phyloP scores from a whole-genome alignment of 2,797 vertebrate species.

The Apogon hyalosoma region DNA sequence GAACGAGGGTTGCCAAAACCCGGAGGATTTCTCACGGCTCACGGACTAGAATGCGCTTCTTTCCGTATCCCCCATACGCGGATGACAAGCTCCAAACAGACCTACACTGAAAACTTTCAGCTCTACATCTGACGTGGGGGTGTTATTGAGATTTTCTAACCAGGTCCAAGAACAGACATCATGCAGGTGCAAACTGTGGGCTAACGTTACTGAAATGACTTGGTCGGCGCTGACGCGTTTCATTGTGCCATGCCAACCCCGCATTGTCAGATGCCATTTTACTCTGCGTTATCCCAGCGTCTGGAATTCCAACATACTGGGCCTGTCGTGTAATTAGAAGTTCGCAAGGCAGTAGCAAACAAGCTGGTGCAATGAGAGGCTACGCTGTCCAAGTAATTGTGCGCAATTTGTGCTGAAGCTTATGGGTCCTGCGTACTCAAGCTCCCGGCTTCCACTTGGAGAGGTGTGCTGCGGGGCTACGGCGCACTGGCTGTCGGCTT shows the following conservation, averaged over 20 bases:
- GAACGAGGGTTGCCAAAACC: slow-evolving; percentile 68
- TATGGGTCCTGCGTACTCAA: slow-evolving; percentile 85
- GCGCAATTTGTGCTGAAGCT: slow-evolving; percentile 80
- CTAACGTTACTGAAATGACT: slow-evolving; percentile 80
- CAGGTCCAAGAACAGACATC: slow-evolving; percentile 70
- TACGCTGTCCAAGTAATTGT: slow-evolving; percentile 72
- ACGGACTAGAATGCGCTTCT: slow-evolving; percentile 73
- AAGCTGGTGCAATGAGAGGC: slow-evolving; percentile 74
- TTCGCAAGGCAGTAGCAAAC: slow-evolving; percentile 77
- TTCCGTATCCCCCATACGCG: slow-evolving; percentile 73
- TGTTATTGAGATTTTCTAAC: slow-evolving; percentile 67
- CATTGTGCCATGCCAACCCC: slow-evolving; percentile 76
- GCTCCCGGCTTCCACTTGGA: slow-evolving; percentile 82
- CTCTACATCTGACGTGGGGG: slow-evolving; percentile 74
- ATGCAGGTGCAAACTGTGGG: slow-evolving; percentile 82
- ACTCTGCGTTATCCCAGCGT: slow-evolving; percentile 77
- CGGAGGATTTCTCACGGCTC: slow-evolving; percentile 78
- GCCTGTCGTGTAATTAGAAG: slow-evolving; percentile 79
- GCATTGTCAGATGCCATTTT: slow-evolving; percentile 83
- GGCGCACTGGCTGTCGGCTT: slow-evolving; percentile 75
- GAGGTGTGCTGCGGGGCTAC: slow-evolving; percentile 79
- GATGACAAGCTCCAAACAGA: slow-evolving; percentile 78
- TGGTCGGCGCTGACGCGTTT: slow-evolving; percentile 77
- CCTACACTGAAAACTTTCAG: slow-evolving; percentile 81
- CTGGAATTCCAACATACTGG: slow-evolving; percentile 73